A percentile compares a stretch with the other conserved stretches of the same genome.
Evolutionary conservation across 2,888 invertebrate species (phyloP).

Genomic region (Maniola hyperantus): DNA sequence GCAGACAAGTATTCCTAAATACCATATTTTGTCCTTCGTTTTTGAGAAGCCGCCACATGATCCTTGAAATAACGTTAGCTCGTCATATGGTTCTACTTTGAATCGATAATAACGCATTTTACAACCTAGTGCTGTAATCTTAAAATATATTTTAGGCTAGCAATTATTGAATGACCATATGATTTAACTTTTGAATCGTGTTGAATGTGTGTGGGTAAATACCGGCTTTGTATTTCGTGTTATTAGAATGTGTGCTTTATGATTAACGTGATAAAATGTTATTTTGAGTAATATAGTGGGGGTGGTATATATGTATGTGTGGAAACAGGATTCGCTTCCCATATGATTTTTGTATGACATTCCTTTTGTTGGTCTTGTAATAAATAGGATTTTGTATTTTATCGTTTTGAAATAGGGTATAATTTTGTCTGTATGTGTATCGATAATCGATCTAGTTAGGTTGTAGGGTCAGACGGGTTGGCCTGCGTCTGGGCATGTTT

Average conservation of each 20-base stretch:
- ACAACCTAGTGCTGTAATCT: accelerated
- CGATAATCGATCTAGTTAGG: constrained; percentile 62
- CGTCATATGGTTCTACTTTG: constrained; percentile 34
- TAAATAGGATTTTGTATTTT: constrained; percentile 44
- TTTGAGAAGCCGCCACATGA: constrained; percentile 26
- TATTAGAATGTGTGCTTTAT: constrained; percentile 39
- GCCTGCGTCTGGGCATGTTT: constrained; percentile 43
- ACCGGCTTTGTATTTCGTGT: constrained; percentile 47
- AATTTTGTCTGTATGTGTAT: constrained; percentile 40
- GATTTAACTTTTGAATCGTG: constrained; percentile 65
- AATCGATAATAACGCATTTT: constrained; percentile 34
- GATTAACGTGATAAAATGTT: accelerated
- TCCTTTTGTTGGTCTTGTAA: constrained; percentile 50
- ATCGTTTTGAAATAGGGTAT: constrained; percentile 26
- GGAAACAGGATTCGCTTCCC: constrained; percentile 74
- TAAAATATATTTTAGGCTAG: constrained; percentile 41
- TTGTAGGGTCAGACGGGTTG: constrained; percentile 56
- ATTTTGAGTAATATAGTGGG: constrained; percentile 35
- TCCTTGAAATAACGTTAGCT: constrained; percentile 36
- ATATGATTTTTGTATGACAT: constrained; percentile 78
- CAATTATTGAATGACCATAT: constrained; percentile 55
- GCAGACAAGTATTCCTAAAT: constrained; percentile 30
- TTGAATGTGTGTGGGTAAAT: constrained; percentile 53
- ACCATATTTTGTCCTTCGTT: constrained; percentile 26
- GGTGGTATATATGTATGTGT: constrained; percentile 45